These are phyloP conservation scores for Plecotus auritus DNA, from an alignment of 2,113 vertebrate species.

Conservation along the genomic window DNA sequence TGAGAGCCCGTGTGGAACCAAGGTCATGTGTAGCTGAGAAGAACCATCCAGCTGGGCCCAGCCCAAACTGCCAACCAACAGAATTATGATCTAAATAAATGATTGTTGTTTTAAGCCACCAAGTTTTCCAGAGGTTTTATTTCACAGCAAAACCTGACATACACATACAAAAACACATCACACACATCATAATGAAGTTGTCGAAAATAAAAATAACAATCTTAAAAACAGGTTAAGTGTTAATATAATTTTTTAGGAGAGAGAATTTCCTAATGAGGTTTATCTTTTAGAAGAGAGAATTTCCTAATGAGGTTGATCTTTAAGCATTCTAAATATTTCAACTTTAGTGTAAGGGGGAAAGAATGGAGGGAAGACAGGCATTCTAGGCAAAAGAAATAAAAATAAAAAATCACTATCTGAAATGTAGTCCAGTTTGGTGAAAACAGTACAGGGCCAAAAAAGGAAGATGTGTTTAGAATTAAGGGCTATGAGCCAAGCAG, in stretches of 20 bases:
- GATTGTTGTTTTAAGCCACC: background rate
- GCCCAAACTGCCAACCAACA: background rate
- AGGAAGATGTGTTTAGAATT: background rate
- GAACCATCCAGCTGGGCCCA: background rate
- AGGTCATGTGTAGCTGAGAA: background rate
- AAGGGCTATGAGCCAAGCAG: background rate
- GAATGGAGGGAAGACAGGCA: background rate
- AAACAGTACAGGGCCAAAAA: background rate
- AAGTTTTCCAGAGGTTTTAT: background rate
- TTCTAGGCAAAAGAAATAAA: background rate
- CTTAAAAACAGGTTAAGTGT: background rate
- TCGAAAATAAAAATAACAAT: background rate
- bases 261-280: background rate
- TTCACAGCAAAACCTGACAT: conserved; percentile 25
- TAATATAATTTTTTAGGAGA: conserved; percentile 1
- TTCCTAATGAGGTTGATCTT: background rate
- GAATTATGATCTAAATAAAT: background rate
- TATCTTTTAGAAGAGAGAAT: background rate
- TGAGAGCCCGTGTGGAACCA: background rate
- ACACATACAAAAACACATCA: conserved; percentile 4
- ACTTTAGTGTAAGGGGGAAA: background rate
- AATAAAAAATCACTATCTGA: background rate
- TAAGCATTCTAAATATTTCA: conserved; percentile 21
- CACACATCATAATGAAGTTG: background rate
- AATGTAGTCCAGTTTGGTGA: background rate